These are phyloP conservation scores for Drosophila borealis DNA, from an alignment of 2,888 invertebrate genomes.

Conservation along the genomic window DNA sequence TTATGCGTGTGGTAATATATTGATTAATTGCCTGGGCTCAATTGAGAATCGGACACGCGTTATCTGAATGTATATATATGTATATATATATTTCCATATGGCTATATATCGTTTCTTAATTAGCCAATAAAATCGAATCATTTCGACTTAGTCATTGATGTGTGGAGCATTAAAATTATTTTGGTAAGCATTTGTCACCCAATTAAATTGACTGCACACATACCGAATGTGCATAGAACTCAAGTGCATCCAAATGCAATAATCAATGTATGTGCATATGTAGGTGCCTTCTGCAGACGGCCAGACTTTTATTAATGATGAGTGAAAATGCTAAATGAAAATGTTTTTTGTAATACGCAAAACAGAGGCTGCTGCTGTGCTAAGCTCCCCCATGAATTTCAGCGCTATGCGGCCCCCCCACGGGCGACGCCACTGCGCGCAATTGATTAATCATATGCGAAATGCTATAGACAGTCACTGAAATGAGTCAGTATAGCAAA, in stretches of 20 bases:
- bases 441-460: conserved; percentile 73
- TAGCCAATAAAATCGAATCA: conserved; percentile 77
- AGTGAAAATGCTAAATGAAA: conserved; percentile 72
- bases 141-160: conserved; percentile 76
- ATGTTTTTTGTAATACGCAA: conserved; percentile 42
- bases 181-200: conserved; percentile 78
- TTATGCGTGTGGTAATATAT: conserved; percentile 20
- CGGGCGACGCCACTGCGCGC: conserved; percentile 46
- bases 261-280: conserved; percentile 13
- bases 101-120: conserved; percentile 63
- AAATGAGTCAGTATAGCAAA: conserved; percentile 66
- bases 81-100: conserved; percentile 21
- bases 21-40: conserved; percentile 75
- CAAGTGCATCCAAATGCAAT: conserved; percentile 52
- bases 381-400: not conserved
- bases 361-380: conserved; percentile 23
- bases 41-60: conserved; percentile 66
- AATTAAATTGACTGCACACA: conserved; percentile 72
- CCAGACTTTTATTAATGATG: conserved; percentile 78
- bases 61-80: conserved; percentile 18
- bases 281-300: conserved; percentile 50
- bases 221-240: conserved; percentile 32
- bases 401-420: conserved; percentile 14
- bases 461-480: conserved; percentile 53
- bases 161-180: conserved; percentile 78